phyloP scores from a whole-genome alignment of 2,888 invertebrate species.

The Allophyes oxyacanthae region DNA sequence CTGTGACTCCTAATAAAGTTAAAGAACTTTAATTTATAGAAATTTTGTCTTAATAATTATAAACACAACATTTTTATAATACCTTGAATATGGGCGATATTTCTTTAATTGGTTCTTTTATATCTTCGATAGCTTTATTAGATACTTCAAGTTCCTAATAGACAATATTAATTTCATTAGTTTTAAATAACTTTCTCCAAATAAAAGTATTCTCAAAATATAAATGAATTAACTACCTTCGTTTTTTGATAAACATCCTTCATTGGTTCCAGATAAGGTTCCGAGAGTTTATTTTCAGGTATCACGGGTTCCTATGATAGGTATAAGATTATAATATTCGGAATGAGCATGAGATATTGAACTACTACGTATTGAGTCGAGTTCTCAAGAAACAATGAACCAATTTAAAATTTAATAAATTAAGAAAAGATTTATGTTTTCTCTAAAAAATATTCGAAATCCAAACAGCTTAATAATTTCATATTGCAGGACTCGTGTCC shows the following conservation, averaged over 20 bases:
- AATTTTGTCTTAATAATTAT: neutral
- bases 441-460: no score
- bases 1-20: slow-evolving; percentile 29
- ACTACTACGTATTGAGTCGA: no score
- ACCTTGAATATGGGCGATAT: neutral
- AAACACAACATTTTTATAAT: neutral
- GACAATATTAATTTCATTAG: neutral
- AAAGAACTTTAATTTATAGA: neutral
- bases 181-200: neutral
- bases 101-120: neutral
- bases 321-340: no score
- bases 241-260: slow-evolving; percentile 3
- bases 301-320: slow-evolving; percentile 13
- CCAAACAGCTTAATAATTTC: no score
- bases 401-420: no score
- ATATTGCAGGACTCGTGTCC: no score
- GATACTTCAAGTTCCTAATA: slow-evolving; percentile 20
- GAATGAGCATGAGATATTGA: no score
- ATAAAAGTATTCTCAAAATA: neutral
- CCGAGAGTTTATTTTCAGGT: neutral
- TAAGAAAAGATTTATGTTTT: no score
- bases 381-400: no score
- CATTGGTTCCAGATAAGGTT: slow-evolving; percentile 24
- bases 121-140: slow-evolving; percentile 8
- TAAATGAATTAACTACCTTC: slow-evolving; percentile 20